These are phyloP conservation scores for Geotrypetes seraphini DNA, from an alignment of 2,797 vertebrate species.

Conservation along the genomic window DNA sequence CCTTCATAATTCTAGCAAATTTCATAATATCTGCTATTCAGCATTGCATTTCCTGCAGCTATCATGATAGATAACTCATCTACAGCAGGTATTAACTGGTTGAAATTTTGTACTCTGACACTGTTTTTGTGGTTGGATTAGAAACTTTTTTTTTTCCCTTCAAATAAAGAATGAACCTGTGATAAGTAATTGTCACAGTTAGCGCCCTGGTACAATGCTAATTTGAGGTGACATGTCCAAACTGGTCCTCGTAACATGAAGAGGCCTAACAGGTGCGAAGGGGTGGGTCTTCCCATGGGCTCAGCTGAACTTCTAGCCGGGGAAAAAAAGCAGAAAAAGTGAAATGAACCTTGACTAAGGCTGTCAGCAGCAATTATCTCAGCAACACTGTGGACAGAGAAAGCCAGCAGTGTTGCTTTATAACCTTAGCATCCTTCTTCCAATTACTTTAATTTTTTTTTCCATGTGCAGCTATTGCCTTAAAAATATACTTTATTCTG, in stretches of 20 bases:
- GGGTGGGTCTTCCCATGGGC: slow-evolving; percentile 61
- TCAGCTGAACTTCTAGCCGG: slow-evolving; percentile 63
- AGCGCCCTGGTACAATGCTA: slow-evolving; percentile 49
- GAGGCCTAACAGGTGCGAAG: slow-evolving; percentile 76
- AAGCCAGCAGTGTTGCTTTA: slow-evolving; percentile 59
- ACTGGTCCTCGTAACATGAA: slow-evolving; percentile 62
- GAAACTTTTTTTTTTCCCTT: slow-evolving; percentile 56
- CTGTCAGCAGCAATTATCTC: slow-evolving; percentile 97
- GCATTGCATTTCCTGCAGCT: slow-evolving; percentile 22
- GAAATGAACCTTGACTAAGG: slow-evolving; percentile 85
- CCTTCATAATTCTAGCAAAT: slow-evolving; percentile 33
- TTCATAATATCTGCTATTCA: slow-evolving; percentile 34
- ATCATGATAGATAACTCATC: slow-evolving; percentile 36
- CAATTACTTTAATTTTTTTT: slow-evolving; percentile 31
- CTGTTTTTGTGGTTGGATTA: slow-evolving; percentile 63
- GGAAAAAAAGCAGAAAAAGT: slow-evolving; percentile 69
- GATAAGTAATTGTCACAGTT: slow-evolving; percentile 73
- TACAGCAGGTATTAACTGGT: slow-evolving; percentile 53
- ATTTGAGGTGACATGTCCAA: slow-evolving; percentile 66
- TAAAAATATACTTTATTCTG: no score
- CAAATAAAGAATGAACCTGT: slow-evolving; percentile 52
- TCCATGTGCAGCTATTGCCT: slow-evolving; percentile 45
- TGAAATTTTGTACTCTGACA: slow-evolving; percentile 61
- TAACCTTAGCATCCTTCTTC: slow-evolving; percentile 51
- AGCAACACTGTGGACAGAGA: slow-evolving; percentile 61